These are phyloP conservation scores for Xerus rutilus DNA, from an alignment of 2,797 vertebrate genomes.

Conservation along the genomic window DNA sequence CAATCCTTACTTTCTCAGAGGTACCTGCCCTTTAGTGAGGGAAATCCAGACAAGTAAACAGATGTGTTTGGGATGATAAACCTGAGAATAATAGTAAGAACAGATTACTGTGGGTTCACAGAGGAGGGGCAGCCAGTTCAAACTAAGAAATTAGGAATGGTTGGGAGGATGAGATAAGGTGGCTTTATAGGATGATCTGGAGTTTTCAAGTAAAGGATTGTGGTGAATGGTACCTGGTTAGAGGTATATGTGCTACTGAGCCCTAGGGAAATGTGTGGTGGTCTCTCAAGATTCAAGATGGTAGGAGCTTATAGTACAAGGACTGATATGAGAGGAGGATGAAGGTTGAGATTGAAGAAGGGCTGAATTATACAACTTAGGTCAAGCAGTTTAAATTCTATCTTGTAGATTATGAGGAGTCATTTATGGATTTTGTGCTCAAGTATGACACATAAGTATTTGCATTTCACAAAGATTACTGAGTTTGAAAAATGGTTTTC, in stretches of 20 bases:
- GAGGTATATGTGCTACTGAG: not conserved
- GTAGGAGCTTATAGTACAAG: not conserved
- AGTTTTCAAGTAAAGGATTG: not conserved
- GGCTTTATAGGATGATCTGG: not conserved
- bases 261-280: not conserved
- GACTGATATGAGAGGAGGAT: not conserved
- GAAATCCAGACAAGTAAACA: not conserved
- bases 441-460: not conserved
- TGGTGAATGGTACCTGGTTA: not conserved
- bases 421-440: not conserved
- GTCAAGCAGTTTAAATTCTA: not conserved
- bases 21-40: not conserved
- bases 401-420: not conserved
- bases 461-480: not conserved
- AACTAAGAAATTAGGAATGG: slow-evolving; percentile 5
- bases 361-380: not conserved
- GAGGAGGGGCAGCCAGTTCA: not conserved
- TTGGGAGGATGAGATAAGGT: not conserved
- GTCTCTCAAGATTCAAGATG: not conserved
- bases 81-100: not conserved
- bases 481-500: not conserved
- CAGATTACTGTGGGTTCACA: not conserved
- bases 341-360: not conserved
- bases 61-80: not conserved
- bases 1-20: not conserved